A percentile compares a stretch with the other conserved stretches of the same genome.
Conservation (phyloP, 2,888 invertebrate species). For the Alsophila aescularia region DNA sequence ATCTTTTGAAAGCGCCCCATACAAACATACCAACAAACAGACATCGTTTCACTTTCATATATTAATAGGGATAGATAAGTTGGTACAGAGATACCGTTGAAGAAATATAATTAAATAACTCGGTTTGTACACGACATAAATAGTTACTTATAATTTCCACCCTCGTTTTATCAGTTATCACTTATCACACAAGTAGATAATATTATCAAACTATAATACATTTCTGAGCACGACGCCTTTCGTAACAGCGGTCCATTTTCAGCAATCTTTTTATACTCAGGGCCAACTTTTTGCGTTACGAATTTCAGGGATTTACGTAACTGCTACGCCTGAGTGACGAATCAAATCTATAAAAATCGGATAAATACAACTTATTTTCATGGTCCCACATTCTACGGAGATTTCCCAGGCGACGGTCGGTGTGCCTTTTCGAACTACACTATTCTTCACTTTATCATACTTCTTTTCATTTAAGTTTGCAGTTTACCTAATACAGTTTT, state of each 20-base stretch:
- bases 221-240: conserved; percentile 6
- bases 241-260: conserved; percentile 8
- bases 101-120: too few relatives aligned
- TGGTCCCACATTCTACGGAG: conserved; percentile 31
- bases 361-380: conserved; percentile 34
- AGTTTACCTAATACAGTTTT: conserved; percentile 3
- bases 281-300: conserved; percentile 16
- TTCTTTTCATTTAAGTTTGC: conserved; percentile 16
- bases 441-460: conserved; percentile 4
- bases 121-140: too few relatives aligned
- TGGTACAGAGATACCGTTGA: too few relatives aligned
- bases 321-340: conserved; percentile 22
- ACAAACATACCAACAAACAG: too few relatives aligned
- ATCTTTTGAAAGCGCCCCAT: too few relatives aligned
- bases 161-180: neutral
- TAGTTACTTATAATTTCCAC: too few relatives aligned
- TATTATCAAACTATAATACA: conserved; percentile 19
- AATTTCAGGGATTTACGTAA: conserved; percentile 14
- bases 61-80: too few relatives aligned
- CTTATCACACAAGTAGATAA: neutral
- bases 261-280: conserved; percentile 17
- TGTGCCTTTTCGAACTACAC: conserved; percentile 17
- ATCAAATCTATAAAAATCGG: conserved; percentile 25
- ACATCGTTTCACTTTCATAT: too few relatives aligned
- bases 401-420: conserved; percentile 27